These are phyloP conservation scores for Fregetta grallaria DNA, from an alignment of 2,113 vertebrate genomes.

Conservation along the genomic window DNA sequence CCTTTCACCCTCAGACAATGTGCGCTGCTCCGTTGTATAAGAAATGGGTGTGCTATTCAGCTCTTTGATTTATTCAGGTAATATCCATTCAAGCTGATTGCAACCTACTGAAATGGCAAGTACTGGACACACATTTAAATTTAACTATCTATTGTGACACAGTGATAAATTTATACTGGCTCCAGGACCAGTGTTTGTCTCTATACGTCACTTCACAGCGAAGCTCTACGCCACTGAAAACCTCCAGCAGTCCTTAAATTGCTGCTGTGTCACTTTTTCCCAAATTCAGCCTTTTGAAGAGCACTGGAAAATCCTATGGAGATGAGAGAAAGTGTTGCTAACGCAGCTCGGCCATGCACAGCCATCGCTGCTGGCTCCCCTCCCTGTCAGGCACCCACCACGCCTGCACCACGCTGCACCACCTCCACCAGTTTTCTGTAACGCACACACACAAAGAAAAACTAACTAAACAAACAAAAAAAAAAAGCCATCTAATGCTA, in stretches of 20 bases:
- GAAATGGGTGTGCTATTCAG: background rate
- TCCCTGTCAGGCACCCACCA: background rate
- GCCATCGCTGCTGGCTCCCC: background rate
- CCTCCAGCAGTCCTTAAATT: background rate
- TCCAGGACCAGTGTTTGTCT: background rate
- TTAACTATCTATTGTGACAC: constrained; percentile 24
- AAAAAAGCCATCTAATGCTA: background rate
- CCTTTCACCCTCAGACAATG: background rate
- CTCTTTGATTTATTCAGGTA: constrained; percentile 27
- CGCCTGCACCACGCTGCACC: background rate
- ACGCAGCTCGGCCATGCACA: background rate
- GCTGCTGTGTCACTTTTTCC: background rate
- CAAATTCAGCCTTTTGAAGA: constrained; percentile 4
- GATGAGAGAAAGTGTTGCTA: background rate
- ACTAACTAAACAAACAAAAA: background rate
- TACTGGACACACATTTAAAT: constrained; percentile 40
- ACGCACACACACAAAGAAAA: background rate
- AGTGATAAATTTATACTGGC: background rate
- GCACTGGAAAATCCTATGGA: background rate
- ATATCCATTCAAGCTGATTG: constrained; percentile 42
- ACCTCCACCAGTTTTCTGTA: background rate
- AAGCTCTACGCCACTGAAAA: background rate
- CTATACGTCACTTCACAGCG: background rate
- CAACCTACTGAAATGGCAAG: constrained; percentile 44
- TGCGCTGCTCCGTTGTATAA: background rate